A percentile compares a stretch with the other conserved stretches of the same genome.
phyloP scores from a whole-genome alignment of 2,888 invertebrate genomes.

The Leucania comma region DNA sequence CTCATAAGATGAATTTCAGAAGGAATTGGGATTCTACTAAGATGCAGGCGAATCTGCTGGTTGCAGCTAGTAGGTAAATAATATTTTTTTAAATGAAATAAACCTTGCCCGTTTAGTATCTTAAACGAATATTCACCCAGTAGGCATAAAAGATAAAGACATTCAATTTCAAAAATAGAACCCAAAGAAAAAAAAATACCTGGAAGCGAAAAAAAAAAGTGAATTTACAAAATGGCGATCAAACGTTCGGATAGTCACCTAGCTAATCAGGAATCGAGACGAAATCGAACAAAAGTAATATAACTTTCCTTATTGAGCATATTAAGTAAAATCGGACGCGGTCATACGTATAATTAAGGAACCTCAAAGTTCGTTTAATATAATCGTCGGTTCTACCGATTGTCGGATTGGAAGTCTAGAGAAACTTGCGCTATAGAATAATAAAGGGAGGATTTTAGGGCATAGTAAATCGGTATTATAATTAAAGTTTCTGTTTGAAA shows the following conservation, averaged over 20 bases:
- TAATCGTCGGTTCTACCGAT: constrained; percentile 48
- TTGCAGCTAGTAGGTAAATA: no score
- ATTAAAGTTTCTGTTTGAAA: neutral
- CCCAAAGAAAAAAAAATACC: neutral
- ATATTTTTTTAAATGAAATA: no score
- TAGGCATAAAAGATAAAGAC: neutral
- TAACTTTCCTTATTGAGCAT: constrained; percentile 85
- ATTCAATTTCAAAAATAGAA: constrained; percentile 7
- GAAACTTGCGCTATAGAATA: constrained; percentile 20
- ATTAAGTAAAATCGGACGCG: constrained; percentile 79
- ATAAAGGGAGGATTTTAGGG: constrained; percentile 1
- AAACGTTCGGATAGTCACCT: constrained; percentile 67
- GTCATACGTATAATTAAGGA: constrained; percentile 82
- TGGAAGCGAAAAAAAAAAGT: constrained; percentile 37
- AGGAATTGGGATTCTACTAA: no score
- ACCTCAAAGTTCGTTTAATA: constrained; percentile 61
- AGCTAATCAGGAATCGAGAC: constrained; percentile 75
- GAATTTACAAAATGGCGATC: constrained; percentile 68
- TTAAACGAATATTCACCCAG: no score
- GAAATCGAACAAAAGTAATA: constrained; percentile 86
- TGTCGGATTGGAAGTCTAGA: constrained; percentile 35
- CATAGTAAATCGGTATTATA: constrained; percentile 8
- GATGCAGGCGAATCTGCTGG: no score
- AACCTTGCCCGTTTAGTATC: no score
- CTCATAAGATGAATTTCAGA: no score